Evolutionary conservation across 2,113 vertebrate genomes (phyloP).

Genomic region (Rattus norvegicus): GRCr8 NC_086023.1:157363001-157363500

Average conservation of each 20-base stretch:
- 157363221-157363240: not conserved
- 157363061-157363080: not conserved
- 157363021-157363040: not conserved
- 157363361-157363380: not conserved
- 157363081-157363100: not conserved
- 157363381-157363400: not conserved
- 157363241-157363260: not conserved
- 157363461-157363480: not conserved
- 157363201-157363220: not conserved
- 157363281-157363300: not conserved
- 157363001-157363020: not conserved
- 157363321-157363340: not conserved
- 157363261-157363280: accelerated
- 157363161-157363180: not conserved
- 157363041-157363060: not conserved
- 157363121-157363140: not conserved
- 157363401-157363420: too few species aligned
- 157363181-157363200: not conserved
- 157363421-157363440: not conserved
- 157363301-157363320: not conserved
- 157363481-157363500: not conserved
- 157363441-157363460: not conserved
- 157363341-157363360: not conserved
- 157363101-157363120: not conserved
- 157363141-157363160: not conserved